A percentile compares a stretch with the other conserved stretches of the same genome.
Evolutionary conservation across 2,888 invertebrate genomes (phyloP).

Genomic region (Acronicta aceris): DNA sequence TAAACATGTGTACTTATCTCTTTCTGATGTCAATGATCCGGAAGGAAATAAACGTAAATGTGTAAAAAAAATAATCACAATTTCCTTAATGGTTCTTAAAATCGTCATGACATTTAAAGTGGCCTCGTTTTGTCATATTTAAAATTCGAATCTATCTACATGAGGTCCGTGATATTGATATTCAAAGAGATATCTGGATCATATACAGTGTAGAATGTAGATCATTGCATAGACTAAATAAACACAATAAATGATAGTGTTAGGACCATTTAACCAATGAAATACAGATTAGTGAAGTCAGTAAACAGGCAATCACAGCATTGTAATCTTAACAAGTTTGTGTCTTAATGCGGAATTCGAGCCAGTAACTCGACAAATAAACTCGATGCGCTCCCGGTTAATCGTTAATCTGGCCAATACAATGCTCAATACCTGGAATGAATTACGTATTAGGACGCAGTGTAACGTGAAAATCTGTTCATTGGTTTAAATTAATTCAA

Average conservation of each 20-base stretch:
- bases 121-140: too few relatives aligned
- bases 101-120: too few relatives aligned
- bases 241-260: slow-evolving; percentile 17
- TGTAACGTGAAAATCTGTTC: slow-evolving; percentile 33
- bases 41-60: not conserved
- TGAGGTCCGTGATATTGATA: too few relatives aligned
- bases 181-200: too few relatives aligned
- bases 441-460: slow-evolving; percentile 20
- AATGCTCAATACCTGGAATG: slow-evolving; percentile 11
- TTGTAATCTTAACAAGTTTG: not conserved
- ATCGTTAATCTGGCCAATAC: slow-evolving; percentile 17
- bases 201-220: too few relatives aligned
- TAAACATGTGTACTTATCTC: slow-evolving; percentile 69
- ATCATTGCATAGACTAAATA: too few relatives aligned
- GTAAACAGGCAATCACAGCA: not conserved
- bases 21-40: not conserved
- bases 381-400: slow-evolving; percentile 11
- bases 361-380: slow-evolving; percentile 16
- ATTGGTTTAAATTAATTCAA: slow-evolving; percentile 30
- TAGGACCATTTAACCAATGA: not conserved
- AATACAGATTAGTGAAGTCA: too few relatives aligned
- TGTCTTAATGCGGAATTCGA: slow-evolving; percentile 10
- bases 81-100: too few relatives aligned
- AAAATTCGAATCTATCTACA: too few relatives aligned
- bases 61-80: too few relatives aligned